Base-by-base conservation (phyloP, 2,888 invertebrate species). In the Diabrotica balteata region DNA sequence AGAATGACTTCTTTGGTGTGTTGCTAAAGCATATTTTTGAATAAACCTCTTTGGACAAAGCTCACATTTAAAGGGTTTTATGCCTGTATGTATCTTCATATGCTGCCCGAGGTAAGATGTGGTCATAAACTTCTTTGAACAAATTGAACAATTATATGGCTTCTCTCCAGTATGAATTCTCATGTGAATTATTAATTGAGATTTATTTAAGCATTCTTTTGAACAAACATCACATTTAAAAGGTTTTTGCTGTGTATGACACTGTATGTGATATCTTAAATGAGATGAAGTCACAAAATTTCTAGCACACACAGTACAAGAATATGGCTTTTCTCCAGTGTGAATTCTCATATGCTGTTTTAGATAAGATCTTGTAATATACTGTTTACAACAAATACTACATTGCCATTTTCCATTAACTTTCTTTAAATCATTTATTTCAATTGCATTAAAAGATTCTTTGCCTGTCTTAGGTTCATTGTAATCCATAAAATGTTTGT, bases 341-440 rank as follows among this genome's bases (percentile, higher is more conserved):
- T 17, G 17, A 17, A 17, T 17, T 17, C 17, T 17, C 2, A 17
- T 46, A 11, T 61, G 61, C n/a, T 61, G 52, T 9, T 61, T 32
- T 46, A 61, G 47, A 11, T 53, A 52, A 7, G 43, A 1, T 45
- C 46, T 22, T 42, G 17, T 61, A 22, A n/a, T 32, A 44, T 47
- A 61, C 11, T 61, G 52, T 17, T 46, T 61, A 8, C 1, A 44
- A 10, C 61, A 61, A 32, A 61, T 43, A 10, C 22, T 17, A 53
- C 61, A 61, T n/a, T 61, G 61, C 55, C 55, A 55, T 55, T 55
- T 55, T 8, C 44, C 55, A n/a, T 44, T 11, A 5, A 55, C 8
- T 55, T 55, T 55, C 7, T 44, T 44, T 8, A 55, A n/a, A 7
- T 55, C 44, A 10, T n/a, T 5, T 5, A 32, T 17, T 43, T 44